phyloP scores from a whole-genome alignment of 1,140 invertebrate genomes.

The Sitobion miscanthi region DNA sequence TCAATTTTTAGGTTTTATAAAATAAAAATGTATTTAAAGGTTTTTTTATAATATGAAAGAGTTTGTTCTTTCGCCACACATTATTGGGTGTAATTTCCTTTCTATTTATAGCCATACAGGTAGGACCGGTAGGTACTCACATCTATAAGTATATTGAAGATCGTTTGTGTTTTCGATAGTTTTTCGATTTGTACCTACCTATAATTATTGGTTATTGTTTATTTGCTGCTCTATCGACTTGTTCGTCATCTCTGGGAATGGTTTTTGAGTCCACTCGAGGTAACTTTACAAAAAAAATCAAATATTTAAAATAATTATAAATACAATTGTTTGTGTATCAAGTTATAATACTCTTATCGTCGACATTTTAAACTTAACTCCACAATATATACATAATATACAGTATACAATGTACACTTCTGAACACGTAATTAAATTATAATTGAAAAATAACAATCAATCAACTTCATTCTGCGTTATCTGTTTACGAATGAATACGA shows the following conservation, averaged over 20 bases:
- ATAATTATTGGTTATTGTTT: not conserved
- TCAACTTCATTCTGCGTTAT: not conserved
- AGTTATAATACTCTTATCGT: not conserved
- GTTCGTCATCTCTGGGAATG: not conserved
- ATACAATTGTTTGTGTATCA: not conserved
- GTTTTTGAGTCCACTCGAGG: not conserved
- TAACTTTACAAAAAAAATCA: not conserved
- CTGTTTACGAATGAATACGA: not conserved
- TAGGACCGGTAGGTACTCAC: not conserved
- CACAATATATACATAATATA: not conserved
- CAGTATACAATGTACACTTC: not conserved
- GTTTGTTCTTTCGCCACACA: not conserved
- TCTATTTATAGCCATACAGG: not conserved
- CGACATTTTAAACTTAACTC: not conserved
- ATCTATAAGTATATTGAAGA: not conserved
- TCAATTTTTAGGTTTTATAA: not conserved
- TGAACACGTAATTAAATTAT: not conserved
- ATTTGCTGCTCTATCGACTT: not conserved
- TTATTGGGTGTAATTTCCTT: not conserved
- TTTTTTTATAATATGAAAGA: too few species aligned
- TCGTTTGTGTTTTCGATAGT: too few species aligned
- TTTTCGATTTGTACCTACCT: too few species aligned
- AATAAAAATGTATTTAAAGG: too few species aligned
- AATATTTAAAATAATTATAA: not conserved
- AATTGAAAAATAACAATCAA: slow-evolving; percentile 18